A percentile compares a stretch with the other conserved stretches of the same genome.
phyloP scores from a whole-genome alignment of 2,888 invertebrate genomes.

The Papilio protenor region DNA sequence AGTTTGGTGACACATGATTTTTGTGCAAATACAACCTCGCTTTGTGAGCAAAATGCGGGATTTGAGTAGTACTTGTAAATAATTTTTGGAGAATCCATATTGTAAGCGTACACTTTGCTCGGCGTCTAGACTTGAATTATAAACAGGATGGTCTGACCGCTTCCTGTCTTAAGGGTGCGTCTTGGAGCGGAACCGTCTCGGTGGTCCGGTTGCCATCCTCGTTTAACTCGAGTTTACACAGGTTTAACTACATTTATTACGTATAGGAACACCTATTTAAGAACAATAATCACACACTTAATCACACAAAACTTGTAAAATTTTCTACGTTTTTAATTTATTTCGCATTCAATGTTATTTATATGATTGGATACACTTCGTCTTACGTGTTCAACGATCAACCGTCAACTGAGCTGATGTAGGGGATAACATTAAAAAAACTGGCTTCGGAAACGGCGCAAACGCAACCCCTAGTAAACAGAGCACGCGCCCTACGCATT shows the following conservation, averaged over 20 bases:
- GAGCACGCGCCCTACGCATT: conserved; percentile 70
- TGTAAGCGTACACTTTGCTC: conserved; percentile 65
- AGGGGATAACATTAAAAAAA: conserved; percentile 63
- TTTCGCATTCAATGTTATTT: neutral
- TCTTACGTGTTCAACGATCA: conserved; percentile 62
- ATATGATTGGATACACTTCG: conserved; percentile 45
- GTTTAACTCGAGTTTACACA: conserved; percentile 22
- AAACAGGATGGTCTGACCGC: conserved; percentile 47
- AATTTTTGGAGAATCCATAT: conserved; percentile 81
- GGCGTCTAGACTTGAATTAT: conserved; percentile 36
- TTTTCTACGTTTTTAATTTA: neutral
- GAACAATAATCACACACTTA: neutral
- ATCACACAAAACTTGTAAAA: neutral
- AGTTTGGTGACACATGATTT: conserved; percentile 71
- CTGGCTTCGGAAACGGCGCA: conserved; percentile 72
- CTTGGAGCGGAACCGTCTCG: conserved; percentile 61
- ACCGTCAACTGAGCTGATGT: conserved; percentile 76
- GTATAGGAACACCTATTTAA: neutral
- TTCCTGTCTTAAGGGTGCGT: conserved; percentile 64
- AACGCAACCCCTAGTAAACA: conserved; percentile 73
- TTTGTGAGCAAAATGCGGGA: conserved; percentile 91
- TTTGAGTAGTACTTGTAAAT: conserved; percentile 89
- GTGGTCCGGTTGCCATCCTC: conserved; percentile 48
- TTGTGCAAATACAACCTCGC: conserved; percentile 85
- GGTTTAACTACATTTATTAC: conserved; percentile 21